Evolutionary conservation across 2,113 vertebrate genomes (phyloP).

Genomic region (Malurus cyaneus): DNA sequence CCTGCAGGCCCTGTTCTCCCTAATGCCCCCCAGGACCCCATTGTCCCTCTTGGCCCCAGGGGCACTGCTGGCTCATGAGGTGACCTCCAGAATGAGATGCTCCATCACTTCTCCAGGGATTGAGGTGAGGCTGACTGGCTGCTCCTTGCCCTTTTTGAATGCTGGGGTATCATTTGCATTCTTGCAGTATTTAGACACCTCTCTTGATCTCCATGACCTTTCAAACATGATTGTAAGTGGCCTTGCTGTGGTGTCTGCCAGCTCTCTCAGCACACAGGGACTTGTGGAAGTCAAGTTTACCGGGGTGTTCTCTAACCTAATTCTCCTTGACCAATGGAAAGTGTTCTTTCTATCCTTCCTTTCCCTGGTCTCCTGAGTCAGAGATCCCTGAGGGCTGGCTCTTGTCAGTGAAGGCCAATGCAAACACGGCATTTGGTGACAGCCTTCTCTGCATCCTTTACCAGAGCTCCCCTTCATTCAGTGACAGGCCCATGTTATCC

Average conservation of each 20-base stretch:
- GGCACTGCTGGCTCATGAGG: background rate
- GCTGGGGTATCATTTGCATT: background rate
- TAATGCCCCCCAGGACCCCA: background rate
- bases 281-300: background rate
- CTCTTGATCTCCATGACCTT: background rate
- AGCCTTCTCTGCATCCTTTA: background rate
- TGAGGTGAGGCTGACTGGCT: background rate
- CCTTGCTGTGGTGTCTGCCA: background rate
- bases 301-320: background rate
- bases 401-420: background rate
- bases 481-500: background rate
- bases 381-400: background rate
- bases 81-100: background rate
- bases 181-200: background rate
- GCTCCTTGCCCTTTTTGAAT: background rate
- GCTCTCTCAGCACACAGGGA: background rate
- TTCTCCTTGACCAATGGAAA: background rate
- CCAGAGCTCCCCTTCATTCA: background rate
- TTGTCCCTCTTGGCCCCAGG: background rate
- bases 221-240: accelerated
- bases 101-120: background rate
- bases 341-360: background rate
- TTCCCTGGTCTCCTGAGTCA: background rate
- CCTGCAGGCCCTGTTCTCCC: background rate
- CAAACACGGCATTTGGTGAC: background rate